Base-by-base conservation (phyloP, 2,113 vertebrate species). In the Lophochroa leadbeateri region DNA sequence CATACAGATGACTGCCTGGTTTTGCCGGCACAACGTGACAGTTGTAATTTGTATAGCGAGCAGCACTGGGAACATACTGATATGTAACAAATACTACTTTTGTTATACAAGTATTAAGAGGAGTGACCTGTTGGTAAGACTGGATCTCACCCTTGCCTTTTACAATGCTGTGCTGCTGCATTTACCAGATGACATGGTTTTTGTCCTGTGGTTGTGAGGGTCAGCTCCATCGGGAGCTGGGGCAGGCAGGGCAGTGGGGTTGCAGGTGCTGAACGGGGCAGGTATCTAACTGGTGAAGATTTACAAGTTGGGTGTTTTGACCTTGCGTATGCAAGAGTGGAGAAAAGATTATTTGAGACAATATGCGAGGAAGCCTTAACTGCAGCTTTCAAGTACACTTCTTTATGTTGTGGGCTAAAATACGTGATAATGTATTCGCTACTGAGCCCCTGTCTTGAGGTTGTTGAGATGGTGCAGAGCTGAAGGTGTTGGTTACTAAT, bases 1-100 rank as follows among this genome's bases (percentile, higher is more conserved):
- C 0, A 0, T 21, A 3, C 15, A 18, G 52, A 9, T 28, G 64
- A 14, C 47, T 10, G 1, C 8, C 0, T 9, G 64, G 31, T 25
- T 6, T 13, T 50, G 35, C 35, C 1, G 3, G 35, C 61, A 64
- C 47, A 15, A 6, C 53, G 27, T 86, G 65, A 3, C 63, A 21
- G 24, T 14, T 68, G 13, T 17, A 4, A 16, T 55, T 55, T 21
- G 20, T 16, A 6, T 18, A 19, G 20, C 0, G 1, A 68, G 70
- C 47, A 52, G 39, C 23, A 2, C 10, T 58, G 25, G 55, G 24
- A 29, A 35, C 29, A 5, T 10, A 5, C 33, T 31, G 55, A 19
- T 39, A n/a, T 37, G 31, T 33, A 47, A 52, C n/a, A 46, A 28
- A 8, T 39, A 13, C n/a, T 33, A 1, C 81, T 53, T 24, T 17